Evolutionary conservation across 1,140 invertebrate genomes (phyloP).

Genomic region (Pomphorhynchus laevis): DNA sequence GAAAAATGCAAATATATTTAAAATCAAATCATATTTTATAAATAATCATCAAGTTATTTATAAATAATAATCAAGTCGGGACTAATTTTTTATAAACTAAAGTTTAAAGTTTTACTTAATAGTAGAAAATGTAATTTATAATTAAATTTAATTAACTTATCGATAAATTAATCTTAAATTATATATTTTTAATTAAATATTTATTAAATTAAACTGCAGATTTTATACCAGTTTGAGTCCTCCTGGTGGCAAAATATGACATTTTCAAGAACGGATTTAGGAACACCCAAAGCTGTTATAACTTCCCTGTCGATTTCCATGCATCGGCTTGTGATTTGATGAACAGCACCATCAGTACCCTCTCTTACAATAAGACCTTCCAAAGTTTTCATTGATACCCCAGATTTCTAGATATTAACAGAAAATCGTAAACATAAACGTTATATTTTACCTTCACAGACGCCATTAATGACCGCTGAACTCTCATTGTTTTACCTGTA

Average conservation of each 20-base stretch:
- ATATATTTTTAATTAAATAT: too few relatives aligned
- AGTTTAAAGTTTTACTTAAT: conserved; percentile 1
- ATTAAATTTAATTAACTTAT: not conserved
- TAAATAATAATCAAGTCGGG: too few relatives aligned
- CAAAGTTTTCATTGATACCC: conserved; percentile 27
- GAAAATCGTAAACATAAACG: conserved; percentile 2
- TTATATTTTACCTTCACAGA: conserved; percentile 24
- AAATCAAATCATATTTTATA: too few relatives aligned
- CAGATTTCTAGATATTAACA: conserved; percentile 10
- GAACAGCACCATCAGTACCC: conserved; percentile 18
- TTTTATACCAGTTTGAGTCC: conserved; percentile 42
- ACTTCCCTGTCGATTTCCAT: conserved; percentile 32
- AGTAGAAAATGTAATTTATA: conserved; percentile 2
- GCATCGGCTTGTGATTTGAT: conserved; percentile 28
- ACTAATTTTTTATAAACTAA: not conserved
- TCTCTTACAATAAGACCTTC: conserved; percentile 29
- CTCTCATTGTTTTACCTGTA: conserved; percentile 25
- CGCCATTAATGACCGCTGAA: conserved; percentile 28
- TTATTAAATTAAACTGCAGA: not conserved
- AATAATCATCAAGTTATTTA: too few relatives aligned
- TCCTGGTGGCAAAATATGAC: conserved; percentile 98
- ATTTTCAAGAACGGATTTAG: conserved; percentile 62
- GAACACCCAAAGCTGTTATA: conserved; percentile 34
- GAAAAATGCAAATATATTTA: too few relatives aligned
- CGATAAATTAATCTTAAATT: too few relatives aligned